phyloP scores from a whole-genome alignment of 2,797 vertebrate genomes.

The Xyrichtys novacula region DNA sequence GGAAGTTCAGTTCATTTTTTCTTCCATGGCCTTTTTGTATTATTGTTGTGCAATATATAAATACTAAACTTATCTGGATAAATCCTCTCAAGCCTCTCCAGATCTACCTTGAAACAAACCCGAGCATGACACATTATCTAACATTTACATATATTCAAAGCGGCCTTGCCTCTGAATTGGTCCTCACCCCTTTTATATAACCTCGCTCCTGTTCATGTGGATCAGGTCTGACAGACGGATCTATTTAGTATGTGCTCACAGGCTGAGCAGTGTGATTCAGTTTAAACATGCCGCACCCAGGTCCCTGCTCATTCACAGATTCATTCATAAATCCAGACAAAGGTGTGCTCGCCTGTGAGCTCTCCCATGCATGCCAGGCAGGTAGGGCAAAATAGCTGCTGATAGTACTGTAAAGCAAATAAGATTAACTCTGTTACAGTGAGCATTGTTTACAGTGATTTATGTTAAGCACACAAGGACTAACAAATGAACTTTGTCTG shows the following conservation, averaged over 20 bases:
- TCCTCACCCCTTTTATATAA: constrained; percentile 35
- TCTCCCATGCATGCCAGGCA: constrained; percentile 63
- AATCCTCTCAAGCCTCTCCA: not conserved
- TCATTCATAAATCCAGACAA: constrained; percentile 71
- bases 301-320: constrained; percentile 38
- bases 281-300: constrained; percentile 60
- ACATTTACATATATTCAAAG: constrained; percentile 30
- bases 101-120: not conserved
- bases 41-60: no score
- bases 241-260: constrained; percentile 12
- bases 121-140: not conserved
- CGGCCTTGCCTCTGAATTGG: not conserved
- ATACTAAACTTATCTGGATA: not conserved
- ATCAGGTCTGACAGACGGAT: constrained; percentile 14
- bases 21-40: no score
- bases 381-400: constrained; percentile 13
- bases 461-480: constrained; percentile 18
- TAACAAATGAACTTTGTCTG: constrained; percentile 15
- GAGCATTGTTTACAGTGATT: constrained; percentile 25
- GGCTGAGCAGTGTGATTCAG: constrained; percentile 44
- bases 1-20: no score
- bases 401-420: constrained; percentile 36
- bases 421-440: constrained; percentile 33
- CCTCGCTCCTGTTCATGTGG: not conserved
- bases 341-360: constrained; percentile 40